Conservation (phyloP, 2,888 invertebrate species). For the Bimastos eiseni region DNA sequence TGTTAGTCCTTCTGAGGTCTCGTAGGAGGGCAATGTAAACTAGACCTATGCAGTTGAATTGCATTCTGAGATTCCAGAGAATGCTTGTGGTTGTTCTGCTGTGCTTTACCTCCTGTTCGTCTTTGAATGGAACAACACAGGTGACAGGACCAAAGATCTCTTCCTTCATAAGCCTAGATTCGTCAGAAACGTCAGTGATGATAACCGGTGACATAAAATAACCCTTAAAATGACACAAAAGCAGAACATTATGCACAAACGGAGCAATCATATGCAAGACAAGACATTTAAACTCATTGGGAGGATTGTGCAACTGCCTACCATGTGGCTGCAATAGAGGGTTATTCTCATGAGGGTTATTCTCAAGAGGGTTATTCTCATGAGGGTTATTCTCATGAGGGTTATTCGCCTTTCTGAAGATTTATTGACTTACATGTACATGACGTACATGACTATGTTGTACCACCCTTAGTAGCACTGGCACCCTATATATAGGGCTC, state of each 20-base stretch:
- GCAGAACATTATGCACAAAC: neutral
- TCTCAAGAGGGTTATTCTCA: no score
- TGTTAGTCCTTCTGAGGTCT: no score
- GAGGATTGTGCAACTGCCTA: neutral
- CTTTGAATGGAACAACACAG: slow-evolving; percentile 63
- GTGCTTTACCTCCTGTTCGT: slow-evolving; percentile 57
- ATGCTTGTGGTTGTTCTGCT: neutral
- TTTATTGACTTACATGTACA: neutral
- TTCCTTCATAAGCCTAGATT: slow-evolving; percentile 64
- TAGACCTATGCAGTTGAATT: no score
- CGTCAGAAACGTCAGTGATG: slow-evolving; percentile 62
- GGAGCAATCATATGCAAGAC: neutral
- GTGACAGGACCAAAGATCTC: slow-evolving; percentile 68
- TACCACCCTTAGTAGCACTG: no score
- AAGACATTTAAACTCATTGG: neutral
- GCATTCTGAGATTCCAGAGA: no score
- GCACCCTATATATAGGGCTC: no score
- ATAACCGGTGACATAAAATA: slow-evolving; percentile 65
- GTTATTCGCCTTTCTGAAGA: neutral
- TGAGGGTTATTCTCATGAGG: no score
- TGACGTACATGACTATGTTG: no score
- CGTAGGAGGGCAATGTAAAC: no score
- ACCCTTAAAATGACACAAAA: slow-evolving; percentile 57
- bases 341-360: no score
- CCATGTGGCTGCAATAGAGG: no score